phyloP scores from a whole-genome alignment of 2,113 vertebrate genomes.

The Sciurus niger region DNA sequence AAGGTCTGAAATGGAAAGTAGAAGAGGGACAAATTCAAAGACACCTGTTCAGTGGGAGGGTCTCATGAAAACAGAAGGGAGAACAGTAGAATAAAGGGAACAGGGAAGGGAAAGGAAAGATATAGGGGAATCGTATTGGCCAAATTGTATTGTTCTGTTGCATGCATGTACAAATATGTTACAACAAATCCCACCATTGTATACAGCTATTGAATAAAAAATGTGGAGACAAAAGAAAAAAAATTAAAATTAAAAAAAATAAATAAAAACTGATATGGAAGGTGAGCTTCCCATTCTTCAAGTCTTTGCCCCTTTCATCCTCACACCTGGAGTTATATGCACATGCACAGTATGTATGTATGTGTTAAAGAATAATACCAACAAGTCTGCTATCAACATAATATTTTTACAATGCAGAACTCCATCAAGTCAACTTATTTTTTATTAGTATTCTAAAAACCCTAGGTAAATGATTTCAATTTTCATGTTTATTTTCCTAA shows the following conservation, averaged over 20 bases:
- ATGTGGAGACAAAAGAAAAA: too few relatives aligned
- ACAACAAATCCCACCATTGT: too few relatives aligned
- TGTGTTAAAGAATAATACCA: not conserved
- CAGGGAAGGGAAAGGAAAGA: too few relatives aligned
- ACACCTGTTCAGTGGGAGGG: too few relatives aligned
- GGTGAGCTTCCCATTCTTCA: not conserved
- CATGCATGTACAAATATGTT: too few relatives aligned
- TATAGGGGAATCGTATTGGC: too few relatives aligned
- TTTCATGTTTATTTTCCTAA: not conserved
- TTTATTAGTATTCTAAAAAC: not conserved
- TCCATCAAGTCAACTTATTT: not conserved
- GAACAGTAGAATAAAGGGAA: too few relatives aligned
- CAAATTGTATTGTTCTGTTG: too few relatives aligned
- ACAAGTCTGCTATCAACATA: slow-evolving; percentile 39
- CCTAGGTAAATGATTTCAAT: not conserved
- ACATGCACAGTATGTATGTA: not conserved
- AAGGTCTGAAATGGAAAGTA: too few relatives aligned
- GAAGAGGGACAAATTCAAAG: too few relatives aligned
- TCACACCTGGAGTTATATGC: not conserved
- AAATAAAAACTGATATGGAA: not conserved
- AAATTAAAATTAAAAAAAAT: not conserved
- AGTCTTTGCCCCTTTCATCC: not conserved
- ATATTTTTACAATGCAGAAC: not conserved
- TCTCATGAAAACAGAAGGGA: too few relatives aligned
- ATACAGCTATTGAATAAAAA: too few relatives aligned